A percentile compares a stretch with the other conserved stretches of the same genome.
These are phyloP conservation scores for Eriocheir sinensis DNA, from an alignment of 1,140 invertebrate species.

Conservation along the genomic window DNA sequence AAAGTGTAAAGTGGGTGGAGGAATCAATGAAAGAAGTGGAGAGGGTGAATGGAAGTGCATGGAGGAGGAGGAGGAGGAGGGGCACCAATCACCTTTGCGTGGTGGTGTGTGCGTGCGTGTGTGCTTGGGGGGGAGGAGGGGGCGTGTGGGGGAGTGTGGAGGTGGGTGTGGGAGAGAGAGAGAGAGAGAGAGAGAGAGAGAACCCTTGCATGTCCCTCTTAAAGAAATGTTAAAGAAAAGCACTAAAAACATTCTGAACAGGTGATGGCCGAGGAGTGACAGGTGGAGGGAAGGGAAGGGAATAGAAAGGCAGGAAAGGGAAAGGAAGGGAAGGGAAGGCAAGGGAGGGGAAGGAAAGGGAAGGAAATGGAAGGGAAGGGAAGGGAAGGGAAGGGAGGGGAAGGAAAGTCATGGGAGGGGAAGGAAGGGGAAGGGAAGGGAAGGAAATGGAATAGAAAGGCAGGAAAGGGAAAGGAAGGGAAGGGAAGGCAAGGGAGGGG, in stretches of 20 bases:
- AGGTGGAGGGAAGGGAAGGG: neutral
- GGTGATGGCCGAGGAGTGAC: neutral
- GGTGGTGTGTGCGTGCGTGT: too few species aligned
- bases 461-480: neutral
- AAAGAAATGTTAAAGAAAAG: neutral
- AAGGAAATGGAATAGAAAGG: neutral
- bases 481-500: neutral
- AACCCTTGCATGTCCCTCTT: too few species aligned
- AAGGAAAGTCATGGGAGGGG: neutral
- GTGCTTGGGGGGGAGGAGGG: too few species aligned
- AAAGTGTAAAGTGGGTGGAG: neutral
- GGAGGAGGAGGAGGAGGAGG: neutral
- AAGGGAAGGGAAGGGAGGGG: neutral
- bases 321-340: neutral
- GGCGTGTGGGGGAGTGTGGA: too few species aligned
- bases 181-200: slow-evolving; percentile 30
- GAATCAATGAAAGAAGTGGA: neutral
- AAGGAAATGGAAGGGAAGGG: neutral
- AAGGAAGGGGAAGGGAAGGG: slow-evolving; percentile 13
- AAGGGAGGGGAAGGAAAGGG: neutral
- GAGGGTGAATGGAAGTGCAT: neutral
- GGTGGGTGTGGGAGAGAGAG: neutral
- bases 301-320: neutral
- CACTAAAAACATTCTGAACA: neutral
- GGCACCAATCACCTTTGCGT: neutral